phyloP scores from a whole-genome alignment of 2,797 vertebrate species.

The Protonibea diacanthus region DNA sequence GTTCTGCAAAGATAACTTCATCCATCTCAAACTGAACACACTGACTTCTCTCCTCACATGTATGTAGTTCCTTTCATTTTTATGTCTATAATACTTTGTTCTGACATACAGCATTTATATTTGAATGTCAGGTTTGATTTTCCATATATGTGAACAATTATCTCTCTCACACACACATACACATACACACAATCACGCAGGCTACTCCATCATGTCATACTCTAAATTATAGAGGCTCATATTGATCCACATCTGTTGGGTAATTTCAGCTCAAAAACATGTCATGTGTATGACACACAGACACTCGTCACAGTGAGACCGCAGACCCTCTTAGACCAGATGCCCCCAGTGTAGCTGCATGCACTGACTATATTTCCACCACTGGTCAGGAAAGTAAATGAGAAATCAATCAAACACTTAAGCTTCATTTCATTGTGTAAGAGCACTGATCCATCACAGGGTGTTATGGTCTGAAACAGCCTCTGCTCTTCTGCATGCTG shows the following conservation, averaged over 20 bases:
- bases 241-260: conserved; percentile 44
- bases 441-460: conserved; percentile 77
- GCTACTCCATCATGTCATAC: neutral
- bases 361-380: conserved; percentile 50
- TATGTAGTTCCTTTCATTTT: neutral
- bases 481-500: conserved; percentile 54
- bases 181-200: neutral
- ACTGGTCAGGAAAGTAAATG: conserved; percentile 66
- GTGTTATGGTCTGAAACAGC: conserved; percentile 66
- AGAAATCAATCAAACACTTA: conserved; percentile 76
- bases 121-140: neutral
- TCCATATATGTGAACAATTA: neutral
- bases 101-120: neutral
- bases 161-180: neutral
- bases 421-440: conserved; percentile 74
- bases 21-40: neutral
- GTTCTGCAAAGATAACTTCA: neutral
- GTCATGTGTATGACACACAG: conserved; percentile 47
- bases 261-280: conserved; percentile 38
- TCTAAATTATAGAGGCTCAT: conserved; percentile 23
- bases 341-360: conserved; percentile 8
- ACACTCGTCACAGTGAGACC: conserved; percentile 39
- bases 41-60: neutral
- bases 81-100: neutral
- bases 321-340: conserved; percentile 17